Conservation (phyloP, 1,140 invertebrate species). For the Amphibalanus amphitrite region DNA sequence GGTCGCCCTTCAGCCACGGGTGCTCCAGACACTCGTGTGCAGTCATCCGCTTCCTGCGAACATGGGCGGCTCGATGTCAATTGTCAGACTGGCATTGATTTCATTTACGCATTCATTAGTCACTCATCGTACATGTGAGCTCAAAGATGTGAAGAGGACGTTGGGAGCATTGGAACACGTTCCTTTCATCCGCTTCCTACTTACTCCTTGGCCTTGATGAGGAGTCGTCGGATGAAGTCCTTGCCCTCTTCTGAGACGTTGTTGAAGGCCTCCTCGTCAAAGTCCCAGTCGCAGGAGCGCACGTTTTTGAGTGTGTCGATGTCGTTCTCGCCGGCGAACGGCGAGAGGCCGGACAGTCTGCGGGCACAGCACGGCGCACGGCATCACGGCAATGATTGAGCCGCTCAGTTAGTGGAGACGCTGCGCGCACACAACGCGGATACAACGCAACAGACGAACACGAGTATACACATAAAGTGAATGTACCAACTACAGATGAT, state of each 20-base stretch:
- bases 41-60: constrained; percentile 77
- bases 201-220: constrained; percentile 87
- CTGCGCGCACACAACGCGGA: too few species aligned
- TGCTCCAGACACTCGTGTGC: constrained; percentile 93
- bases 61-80: background rate
- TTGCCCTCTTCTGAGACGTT: constrained; percentile 90
- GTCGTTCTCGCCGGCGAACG: constrained; percentile 97
- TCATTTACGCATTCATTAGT: too few species aligned
- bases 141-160: too few species aligned
- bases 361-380: constrained; percentile 10
- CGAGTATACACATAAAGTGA: too few species aligned
- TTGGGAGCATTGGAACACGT: too few species aligned
- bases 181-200: too few species aligned
- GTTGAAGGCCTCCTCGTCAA: constrained; percentile 83
- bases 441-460: too few species aligned
- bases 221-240: constrained; percentile 87
- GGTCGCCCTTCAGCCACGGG: constrained; percentile 77
- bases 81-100: too few species aligned
- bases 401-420: too few species aligned
- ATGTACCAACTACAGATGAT: too few species aligned
- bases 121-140: too few species aligned
- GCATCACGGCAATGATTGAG: too few species aligned
- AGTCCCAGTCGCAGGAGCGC: constrained; percentile 95
- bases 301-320: constrained; percentile 97
- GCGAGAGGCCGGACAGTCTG: constrained; percentile 87